A percentile compares a stretch with the other conserved stretches of the same genome.
Conservation (phyloP, 2,888 invertebrate genomes). For the Aphodius sticticus region DNA sequence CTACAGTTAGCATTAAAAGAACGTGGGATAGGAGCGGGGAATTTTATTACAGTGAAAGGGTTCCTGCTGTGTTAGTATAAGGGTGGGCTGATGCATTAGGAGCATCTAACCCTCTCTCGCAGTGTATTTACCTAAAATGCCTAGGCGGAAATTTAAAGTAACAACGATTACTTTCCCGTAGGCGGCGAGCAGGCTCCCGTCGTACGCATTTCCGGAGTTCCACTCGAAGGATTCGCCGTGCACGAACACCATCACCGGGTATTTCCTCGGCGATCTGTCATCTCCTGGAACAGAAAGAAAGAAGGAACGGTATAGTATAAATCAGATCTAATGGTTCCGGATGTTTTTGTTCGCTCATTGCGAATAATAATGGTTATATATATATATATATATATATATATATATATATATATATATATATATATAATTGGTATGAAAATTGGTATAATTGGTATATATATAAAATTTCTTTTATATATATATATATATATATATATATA, state of each 20-base stretch:
- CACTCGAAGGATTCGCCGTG: slow-evolving; percentile 97
- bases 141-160: slow-evolving; percentile 84
- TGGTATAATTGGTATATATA: too few relatives aligned
- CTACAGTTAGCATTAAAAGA: background rate
- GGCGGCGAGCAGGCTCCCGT: slow-evolving; percentile 90
- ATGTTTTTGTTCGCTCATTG: background rate
- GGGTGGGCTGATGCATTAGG: background rate
- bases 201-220: slow-evolving; percentile 97
- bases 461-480: too few relatives aligned
- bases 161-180: slow-evolving; percentile 90
- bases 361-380: slow-evolving; percentile 13
- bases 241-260: slow-evolving; percentile 90
- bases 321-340: slow-evolving; percentile 6
- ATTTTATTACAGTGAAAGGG: slow-evolving; percentile 4
- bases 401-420: too few relatives aligned
- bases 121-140: slow-evolving; percentile 75
- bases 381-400: too few relatives aligned
- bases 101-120: background rate
- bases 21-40: background rate
- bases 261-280: slow-evolving; percentile 58
- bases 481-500: too few relatives aligned
- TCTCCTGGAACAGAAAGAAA: slow-evolving; percentile 27
- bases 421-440: too few relatives aligned
- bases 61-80: background rate
- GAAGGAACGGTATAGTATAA: background rate